Evolutionary conservation across 2,113 vertebrate genomes (phyloP).

Genomic region (Talpa occidentalis): DNA sequence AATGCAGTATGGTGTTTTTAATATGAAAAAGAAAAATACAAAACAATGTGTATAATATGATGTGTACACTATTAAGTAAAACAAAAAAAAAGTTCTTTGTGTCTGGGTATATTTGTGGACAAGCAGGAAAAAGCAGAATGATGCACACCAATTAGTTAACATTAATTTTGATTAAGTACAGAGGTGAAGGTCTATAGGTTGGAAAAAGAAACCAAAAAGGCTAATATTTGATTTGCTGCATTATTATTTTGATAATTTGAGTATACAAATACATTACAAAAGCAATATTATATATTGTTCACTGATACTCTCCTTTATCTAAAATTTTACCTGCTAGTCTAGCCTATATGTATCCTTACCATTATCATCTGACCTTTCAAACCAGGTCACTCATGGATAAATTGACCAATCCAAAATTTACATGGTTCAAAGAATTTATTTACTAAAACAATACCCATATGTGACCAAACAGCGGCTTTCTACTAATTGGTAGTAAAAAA

Average conservation of each 20-base stretch:
- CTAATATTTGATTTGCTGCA: not conserved
- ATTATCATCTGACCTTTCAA: not conserved
- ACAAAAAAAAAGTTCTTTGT: not conserved
- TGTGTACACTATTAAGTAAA: not conserved
- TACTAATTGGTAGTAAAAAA: not conserved
- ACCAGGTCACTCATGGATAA: not conserved
- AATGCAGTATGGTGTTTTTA: too few relatives aligned
- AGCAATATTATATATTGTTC: not conserved
- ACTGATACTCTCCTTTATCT: not conserved
- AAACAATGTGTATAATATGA: not conserved
- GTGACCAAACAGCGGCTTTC: not conserved
- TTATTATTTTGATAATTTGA: not conserved
- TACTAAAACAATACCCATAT: not conserved
- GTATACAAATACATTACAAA: not conserved
- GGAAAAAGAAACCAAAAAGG: not conserved
- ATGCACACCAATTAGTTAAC: not conserved
- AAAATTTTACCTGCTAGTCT: not conserved
- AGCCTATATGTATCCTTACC: too few relatives aligned
- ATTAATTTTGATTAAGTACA: not conserved
- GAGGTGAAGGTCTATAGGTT: not conserved
- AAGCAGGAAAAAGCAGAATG: not conserved
- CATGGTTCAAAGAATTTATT: not conserved
- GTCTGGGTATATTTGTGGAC: not conserved
- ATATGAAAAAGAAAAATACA: not conserved
- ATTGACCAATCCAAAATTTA: not conserved